Base-by-base conservation (phyloP, 2,113 vertebrate genomes). In the Rattus rattus region DNA sequence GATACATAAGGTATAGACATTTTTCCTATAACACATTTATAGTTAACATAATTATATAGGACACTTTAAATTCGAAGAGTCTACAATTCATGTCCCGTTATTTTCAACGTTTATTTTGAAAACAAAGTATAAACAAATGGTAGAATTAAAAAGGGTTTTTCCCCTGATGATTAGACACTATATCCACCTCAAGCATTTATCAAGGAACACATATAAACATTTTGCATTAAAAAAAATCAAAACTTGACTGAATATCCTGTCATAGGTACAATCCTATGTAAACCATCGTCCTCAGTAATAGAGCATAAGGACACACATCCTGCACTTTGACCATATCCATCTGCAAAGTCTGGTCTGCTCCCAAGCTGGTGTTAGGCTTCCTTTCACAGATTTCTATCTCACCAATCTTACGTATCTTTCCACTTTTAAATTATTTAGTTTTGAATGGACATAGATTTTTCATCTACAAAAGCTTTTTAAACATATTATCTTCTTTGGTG, bases 341-440 rank as follows among this genome's bases (percentile, higher is more conserved):
- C 56, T 36, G 73, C 79, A 80, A 87, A 87, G 73, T 95, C 39
- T 89, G 52, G 22, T 94, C 65, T 89, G 52, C 30, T 94, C 52
- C 73, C 49, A 30, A 36, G 33, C 2, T 47, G 2, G 17, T 92
- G 26, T 79, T 63, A 75, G 61, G 13, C 39, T 80, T 89, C 26
- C 52, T 70, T 94, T 54, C 28, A 65, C 56, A 61, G 49, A 86
- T 90, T 5, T 63, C 92, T 93, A 52, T 16, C 56, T 69, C 14
- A 84, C 79, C 1, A 24, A 49, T 70, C 81, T 56, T 49, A 69
- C 17, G 0, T 65, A 76, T 83, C 87, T 56, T 88, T 88, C 17
- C 88, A n/a, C 33, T 91, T 30, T 70, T 52, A 84, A 72, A 22
- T 3, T 72, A 8, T 5, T 90, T 56, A 4, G 16, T 83, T 88